These are phyloP conservation scores for Brachyptera putata DNA, from an alignment of 2,888 invertebrate genomes.

Conservation along the genomic window DNA sequence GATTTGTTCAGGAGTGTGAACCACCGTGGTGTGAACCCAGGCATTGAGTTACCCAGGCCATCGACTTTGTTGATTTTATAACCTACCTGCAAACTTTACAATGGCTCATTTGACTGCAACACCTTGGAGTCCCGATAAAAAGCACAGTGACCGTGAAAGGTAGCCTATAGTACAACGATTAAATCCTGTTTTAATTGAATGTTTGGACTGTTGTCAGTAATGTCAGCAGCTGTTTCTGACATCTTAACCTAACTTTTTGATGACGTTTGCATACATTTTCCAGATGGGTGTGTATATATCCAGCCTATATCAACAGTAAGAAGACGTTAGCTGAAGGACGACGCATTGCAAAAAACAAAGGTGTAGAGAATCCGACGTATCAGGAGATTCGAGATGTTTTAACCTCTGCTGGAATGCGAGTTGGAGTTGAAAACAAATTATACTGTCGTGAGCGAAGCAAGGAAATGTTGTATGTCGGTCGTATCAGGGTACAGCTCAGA, in stretches of 20 bases:
- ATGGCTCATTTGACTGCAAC: no score
- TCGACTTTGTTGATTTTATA: no score
- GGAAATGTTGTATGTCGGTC: slow-evolving; percentile 78
- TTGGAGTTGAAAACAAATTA: slow-evolving; percentile 88
- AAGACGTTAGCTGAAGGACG: slow-evolving; percentile 88
- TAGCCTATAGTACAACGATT: slow-evolving; percentile 40
- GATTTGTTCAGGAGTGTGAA: no score
- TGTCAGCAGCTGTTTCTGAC: no score
- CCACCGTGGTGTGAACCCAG: no score
- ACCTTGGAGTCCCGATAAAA: slow-evolving; percentile 60
- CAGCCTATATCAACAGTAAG: slow-evolving; percentile 92
- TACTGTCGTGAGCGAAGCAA: slow-evolving; percentile 89
- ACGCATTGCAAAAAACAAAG: slow-evolving; percentile 73
- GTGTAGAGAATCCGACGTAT: slow-evolving; percentile 92
- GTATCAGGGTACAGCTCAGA: slow-evolving; percentile 88
- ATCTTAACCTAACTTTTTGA: background rate
- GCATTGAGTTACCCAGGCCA: no score
- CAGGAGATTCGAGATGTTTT: slow-evolving; percentile 94
- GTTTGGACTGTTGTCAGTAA: no score
- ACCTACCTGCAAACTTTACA: no score
- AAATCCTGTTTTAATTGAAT: background rate
- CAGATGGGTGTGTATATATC: slow-evolving; percentile 96
- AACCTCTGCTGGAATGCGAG: slow-evolving; percentile 72
- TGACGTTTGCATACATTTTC: background rate
- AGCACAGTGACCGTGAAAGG: slow-evolving; percentile 76